Evolutionary conservation across 2,797 vertebrate genomes (phyloP), one percentile per base, ranked within the genome.

Genomic region (Pogoniulus pusillus): DNA sequence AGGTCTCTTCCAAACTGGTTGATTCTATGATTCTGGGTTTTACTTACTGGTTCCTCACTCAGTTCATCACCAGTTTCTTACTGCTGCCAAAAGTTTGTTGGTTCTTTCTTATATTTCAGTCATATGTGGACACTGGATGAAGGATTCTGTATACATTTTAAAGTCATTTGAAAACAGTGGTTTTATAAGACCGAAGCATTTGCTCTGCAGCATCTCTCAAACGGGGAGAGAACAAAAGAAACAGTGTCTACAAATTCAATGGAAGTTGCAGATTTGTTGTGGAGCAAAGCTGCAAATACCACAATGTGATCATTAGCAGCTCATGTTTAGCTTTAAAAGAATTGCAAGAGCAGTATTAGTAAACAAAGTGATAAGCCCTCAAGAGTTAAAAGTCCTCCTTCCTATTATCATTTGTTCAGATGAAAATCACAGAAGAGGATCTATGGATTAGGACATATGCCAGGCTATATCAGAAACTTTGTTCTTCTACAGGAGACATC

Each of bases 381-480:
- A 77, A 24, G 8, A 83, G 18, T 49, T 92, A 59, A 45, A 85
- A 74, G 24, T 55, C 37, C 17, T 82, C 54, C 26, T 80, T 94
- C 68, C 49, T 86, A 17, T 89, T 91, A 20, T 93, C 85, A 51
- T 84, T 73, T 93, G 92, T 92, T 63, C 83, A 98, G 98, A 98
- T 98, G 97, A 98, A 96, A 92, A 98, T 98, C 90, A 98, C 97
- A 15, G 98, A 98, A 80, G 98, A 98, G 41, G 98, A 98, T 87
- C 87, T 98, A 16, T 98, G 98, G 98, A 98, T 98, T 86, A 97
- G 98, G 88, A 98, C 98, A 3, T 98, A 98, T 29, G 98, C 98
- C 91, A 97, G 98, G 89, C 97, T 98, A 53, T 98, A 98, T 81
- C 98, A 98, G 95, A 98, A 98, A 92, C 95, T 98, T 53, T 98